Conservation (phyloP, 1,140 invertebrate genomes). For the Eulimnadia texana region DNA sequence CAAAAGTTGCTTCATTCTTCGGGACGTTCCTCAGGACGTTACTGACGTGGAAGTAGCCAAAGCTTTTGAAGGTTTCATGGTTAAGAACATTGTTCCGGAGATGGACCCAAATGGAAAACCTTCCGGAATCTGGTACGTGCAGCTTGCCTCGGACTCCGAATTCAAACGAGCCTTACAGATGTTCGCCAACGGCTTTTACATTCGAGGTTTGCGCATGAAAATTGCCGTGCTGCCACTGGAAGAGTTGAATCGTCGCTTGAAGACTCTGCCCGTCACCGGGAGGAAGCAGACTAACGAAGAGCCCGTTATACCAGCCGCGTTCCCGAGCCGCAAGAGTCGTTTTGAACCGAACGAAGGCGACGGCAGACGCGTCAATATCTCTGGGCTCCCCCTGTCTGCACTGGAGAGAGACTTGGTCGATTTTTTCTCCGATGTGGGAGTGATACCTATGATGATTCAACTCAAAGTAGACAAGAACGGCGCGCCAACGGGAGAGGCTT, state of each 20-base stretch:
- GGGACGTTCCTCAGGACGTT: slow-evolving; percentile 53
- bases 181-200: neutral
- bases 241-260: neutral
- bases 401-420: slow-evolving; percentile 60
- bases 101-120: slow-evolving; percentile 38
- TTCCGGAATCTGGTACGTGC: slow-evolving; percentile 47
- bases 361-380: slow-evolving; percentile 45
- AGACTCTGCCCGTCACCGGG: neutral
- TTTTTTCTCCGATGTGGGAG: slow-evolving; percentile 58
- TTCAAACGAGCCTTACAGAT: slow-evolving; percentile 29
- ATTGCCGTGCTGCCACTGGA: slow-evolving; percentile 2
- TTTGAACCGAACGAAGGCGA: slow-evolving; percentile 28
- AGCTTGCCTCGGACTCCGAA: slow-evolving; percentile 53
- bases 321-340: neutral
- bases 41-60: slow-evolving; percentile 63
- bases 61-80: slow-evolving; percentile 51
- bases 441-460: slow-evolving; percentile 59
- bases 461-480: slow-evolving; percentile 45
- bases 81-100: slow-evolving; percentile 49
- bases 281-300: no score
- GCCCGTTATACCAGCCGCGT: neutral
- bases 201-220: neutral
- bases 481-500: slow-evolving; percentile 60
- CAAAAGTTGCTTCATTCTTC: slow-evolving; percentile 42
- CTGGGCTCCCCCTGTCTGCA: slow-evolving; percentile 54